Evolutionary conservation across 2,113 vertebrate genomes (phyloP), one percentile per base, ranked within the genome.

Genomic region (Calypte anna): DNA sequence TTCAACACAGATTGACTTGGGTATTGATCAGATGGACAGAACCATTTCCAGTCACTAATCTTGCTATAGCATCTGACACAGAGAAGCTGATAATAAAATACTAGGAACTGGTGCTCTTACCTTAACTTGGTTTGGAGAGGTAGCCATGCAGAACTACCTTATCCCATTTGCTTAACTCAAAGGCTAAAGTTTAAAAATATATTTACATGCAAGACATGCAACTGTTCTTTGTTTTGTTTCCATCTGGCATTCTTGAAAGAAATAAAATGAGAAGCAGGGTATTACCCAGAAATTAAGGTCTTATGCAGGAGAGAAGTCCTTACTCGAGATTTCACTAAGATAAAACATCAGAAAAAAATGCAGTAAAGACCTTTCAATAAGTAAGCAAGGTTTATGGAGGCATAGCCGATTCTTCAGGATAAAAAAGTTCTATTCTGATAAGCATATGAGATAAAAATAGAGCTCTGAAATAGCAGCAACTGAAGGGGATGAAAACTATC

Each of bases 21-120:
- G 72, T 79, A 85, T 87, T 73, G 82, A 90, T 94, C 62, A 82
- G 58, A 36, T 57, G 44, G 57, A 50, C 50, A 90, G 82, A 87
- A 72, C 12, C 18, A 36, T 87, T 96, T 77, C 57, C 61, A 51
- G 10, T 88, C 89, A 63, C 63, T 92, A 67, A 22, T 51, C 12
- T 86, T 70, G 33, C 43, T 77, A 21, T 76, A 77, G 57, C 28
- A 51, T 43, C n/a, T 69, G 22, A 59, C 21, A 53, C 3, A 23
- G 44, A 80, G 67, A 80, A 73, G 5, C 27, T 55, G 22, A 55
- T 62, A 63, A 82, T 78, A 40, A 22, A 7, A 38, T 63, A 89
- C 75, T 61, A 64, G 54, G 57, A 68, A 61, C 10, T 63, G 48
- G 36, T 54, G 28, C 70, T 68, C 55, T 38, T 57, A 50, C 21